Base-by-base conservation (phyloP, 1,140 invertebrate species). In the Heliconius melpomene region DNA sequence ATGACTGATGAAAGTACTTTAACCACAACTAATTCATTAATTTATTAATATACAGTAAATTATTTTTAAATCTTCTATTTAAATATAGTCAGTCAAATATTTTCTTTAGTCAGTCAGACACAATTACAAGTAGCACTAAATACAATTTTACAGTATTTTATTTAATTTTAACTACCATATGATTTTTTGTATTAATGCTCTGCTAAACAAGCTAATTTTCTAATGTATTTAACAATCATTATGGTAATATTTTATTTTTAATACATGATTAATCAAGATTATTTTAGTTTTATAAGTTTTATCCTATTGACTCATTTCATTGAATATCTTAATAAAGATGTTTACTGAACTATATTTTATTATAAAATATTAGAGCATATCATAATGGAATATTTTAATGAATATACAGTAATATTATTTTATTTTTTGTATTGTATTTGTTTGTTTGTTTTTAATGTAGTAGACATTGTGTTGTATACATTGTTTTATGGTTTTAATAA, bases 141-240 rank as follows among this genome's bases (percentile, higher is more conserved):
- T 66, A 76, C 36, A 40, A 52, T 76, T 66, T 66, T 50, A n/a
- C 75, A 76, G 54, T 76, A 76, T 66, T 66, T 76, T 76, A 76
- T 66, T 66, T 76, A 29, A 66, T 66, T 29, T 66, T 66, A 66
- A 66, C 60, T 66, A 66, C 11, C 26, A 29, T 66, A 66, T 66
- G 11, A n/a, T 2, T 66, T 66, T 66, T 26, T 66, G 26, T 26
- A 66, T 66, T 66, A 66, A 3, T 26, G 60, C 23, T 66, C 5
- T 29, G 26, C 26, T 29, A 13, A n/a, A 23, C 5, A 66, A 16
- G 26, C 23, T 66, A 8, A 29, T 66, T 75, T 52, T 75, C 57
- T 77, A 77, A 40, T n/a, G 70, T 79, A 79, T 75, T 79, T 79
- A 52, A 71, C 20, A 20, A 74, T 66, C 7, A 78, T 74, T 18